Evolutionary conservation across 2,113 vertebrate genomes (phyloP).

Genomic region (Terrapene triunguis): DNA sequence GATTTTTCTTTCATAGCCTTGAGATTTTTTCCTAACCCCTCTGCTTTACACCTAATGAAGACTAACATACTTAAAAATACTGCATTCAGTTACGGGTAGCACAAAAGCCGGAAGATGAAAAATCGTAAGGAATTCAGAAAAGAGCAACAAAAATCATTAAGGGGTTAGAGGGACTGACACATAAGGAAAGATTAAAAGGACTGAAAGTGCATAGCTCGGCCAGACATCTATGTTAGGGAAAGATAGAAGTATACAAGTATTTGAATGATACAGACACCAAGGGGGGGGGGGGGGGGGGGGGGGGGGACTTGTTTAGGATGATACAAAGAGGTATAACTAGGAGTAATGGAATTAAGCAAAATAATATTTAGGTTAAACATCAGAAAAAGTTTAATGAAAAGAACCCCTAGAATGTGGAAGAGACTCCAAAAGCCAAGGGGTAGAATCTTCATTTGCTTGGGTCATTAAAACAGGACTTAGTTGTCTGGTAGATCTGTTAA

Average conservation of each 20-base stretch:
- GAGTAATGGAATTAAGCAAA: not conserved
- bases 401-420: not conserved
- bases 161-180: not conserved
- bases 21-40: constrained; percentile 57
- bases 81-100: constrained; percentile 2
- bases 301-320: not conserved
- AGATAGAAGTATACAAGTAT: not conserved
- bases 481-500: not conserved
- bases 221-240: not conserved
- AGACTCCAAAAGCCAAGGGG: not conserved
- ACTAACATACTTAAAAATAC: not conserved
- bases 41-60: constrained; percentile 64
- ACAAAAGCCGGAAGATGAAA: constrained; percentile 14
- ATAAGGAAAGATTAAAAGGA: constrained; percentile 51
- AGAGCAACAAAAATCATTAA: not conserved
- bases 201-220: constrained; percentile 51
- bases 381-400: not conserved
- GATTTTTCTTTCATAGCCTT: not conserved
- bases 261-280: not conserved
- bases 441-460: not conserved
- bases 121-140: constrained; percentile 64
- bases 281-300: too few relatives aligned
- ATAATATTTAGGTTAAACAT: not conserved
- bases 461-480: not conserved
- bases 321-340: not conserved